Evolutionary conservation across 1,140 invertebrate genomes (phyloP).

Genomic region (Aphidius gifuensis): DNA sequence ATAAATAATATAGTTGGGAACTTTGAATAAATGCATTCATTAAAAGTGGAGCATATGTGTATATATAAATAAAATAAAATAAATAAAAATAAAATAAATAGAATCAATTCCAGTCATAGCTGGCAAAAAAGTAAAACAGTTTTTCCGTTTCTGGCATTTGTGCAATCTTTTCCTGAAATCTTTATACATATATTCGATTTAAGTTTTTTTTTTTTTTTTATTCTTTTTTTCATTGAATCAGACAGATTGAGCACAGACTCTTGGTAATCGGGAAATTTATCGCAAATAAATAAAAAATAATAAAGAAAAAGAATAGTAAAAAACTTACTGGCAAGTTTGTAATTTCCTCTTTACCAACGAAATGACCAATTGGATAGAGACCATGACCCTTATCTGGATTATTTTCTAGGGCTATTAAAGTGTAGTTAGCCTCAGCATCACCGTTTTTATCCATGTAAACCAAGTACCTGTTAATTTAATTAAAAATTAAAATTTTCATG

Average conservation of each 20-base stretch:
- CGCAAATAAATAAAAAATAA: background rate
- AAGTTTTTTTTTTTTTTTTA: background rate
- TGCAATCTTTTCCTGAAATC: too few relatives aligned
- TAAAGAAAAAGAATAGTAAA: slow-evolving; percentile 12
- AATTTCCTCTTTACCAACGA: slow-evolving; percentile 55
- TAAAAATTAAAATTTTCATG: slow-evolving; percentile 15
- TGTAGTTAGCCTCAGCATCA: slow-evolving; percentile 95
- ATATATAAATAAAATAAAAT: background rate
- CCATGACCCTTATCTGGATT: slow-evolving; percentile 57
- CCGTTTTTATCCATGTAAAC: slow-evolving; percentile 92
- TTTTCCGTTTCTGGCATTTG: too few relatives aligned
- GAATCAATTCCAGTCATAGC: background rate
- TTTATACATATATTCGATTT: background rate
- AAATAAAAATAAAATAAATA: background rate
- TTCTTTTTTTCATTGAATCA: background rate
- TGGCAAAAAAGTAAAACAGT: too few relatives aligned
- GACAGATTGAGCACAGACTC: background rate
- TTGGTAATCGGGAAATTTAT: background rate
- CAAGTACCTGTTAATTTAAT: slow-evolving; percentile 64
- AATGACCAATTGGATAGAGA: slow-evolving; percentile 72
- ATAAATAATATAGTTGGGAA: slow-evolving; percentile 11
- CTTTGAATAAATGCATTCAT: background rate
- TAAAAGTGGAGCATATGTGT: background rate
- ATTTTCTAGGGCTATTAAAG: slow-evolving; percentile 70
- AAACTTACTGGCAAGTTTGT: slow-evolving; percentile 58